These are phyloP conservation scores for Sciurus vulgaris DNA, from an alignment of 2,797 vertebrate species.

Conservation along the genomic window DNA sequence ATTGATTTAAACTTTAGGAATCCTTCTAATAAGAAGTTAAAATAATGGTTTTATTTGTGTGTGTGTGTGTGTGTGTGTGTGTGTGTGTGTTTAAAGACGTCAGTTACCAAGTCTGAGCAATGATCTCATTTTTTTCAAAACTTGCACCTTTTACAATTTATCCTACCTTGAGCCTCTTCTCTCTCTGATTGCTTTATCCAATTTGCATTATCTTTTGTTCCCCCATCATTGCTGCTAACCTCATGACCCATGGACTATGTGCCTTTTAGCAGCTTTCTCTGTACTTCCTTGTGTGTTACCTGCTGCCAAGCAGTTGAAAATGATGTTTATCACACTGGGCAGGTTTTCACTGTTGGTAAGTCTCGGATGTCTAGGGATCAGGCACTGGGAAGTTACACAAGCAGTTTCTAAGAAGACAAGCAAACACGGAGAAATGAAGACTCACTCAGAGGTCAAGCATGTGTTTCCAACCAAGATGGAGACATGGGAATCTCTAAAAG, in stretches of 20 bases:
- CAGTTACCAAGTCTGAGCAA: neutral
- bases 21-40: neutral
- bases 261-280: conserved; percentile 16
- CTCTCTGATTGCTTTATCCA: neutral
- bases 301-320: conserved; percentile 11
- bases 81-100: neutral
- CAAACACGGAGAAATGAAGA: conserved; percentile 20
- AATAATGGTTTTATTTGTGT: conserved; percentile 16
- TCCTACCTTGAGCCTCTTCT: neutral
- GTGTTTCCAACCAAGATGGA: neutral
- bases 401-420: neutral
- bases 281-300: neutral
- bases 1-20: neutral
- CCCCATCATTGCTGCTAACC: neutral
- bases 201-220: conserved; percentile 6
- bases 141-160: neutral
- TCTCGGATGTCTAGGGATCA: conserved; percentile 16
- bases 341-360: conserved; percentile 62
- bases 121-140: conserved; percentile 35
- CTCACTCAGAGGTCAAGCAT: neutral
- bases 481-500: neutral
- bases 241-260: neutral
- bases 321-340: conserved; percentile 5
- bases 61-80: neutral
- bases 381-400: neutral